These are phyloP conservation scores for Antheraea assamensis DNA, from an alignment of 2,888 invertebrate species.

Conservation along the genomic window DNA sequence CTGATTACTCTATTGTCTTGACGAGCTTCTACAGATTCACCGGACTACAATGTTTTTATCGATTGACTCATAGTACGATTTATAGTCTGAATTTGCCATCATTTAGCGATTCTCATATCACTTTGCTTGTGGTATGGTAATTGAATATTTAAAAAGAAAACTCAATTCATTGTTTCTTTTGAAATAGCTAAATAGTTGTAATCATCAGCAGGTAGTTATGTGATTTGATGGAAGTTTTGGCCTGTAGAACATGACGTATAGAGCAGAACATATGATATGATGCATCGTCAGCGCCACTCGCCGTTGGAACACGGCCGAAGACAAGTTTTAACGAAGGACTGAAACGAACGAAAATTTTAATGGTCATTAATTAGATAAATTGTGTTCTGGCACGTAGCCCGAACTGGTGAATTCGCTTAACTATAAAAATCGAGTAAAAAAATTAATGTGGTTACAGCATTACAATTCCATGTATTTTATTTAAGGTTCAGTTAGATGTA, in stretches of 20 bases:
- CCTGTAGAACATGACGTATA: too few relatives aligned
- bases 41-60: too few relatives aligned
- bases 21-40: too few relatives aligned
- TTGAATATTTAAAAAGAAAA: too few relatives aligned
- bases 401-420: not conserved
- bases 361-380: constrained; percentile 48
- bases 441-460: not conserved
- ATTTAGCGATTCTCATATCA: too few relatives aligned
- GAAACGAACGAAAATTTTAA: constrained; percentile 31
- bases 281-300: not conserved
- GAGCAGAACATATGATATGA: not conserved
- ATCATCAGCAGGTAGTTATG: not conserved
- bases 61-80: too few relatives aligned
- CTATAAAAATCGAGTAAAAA: not conserved
- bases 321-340: not conserved
- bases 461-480: not conserved
- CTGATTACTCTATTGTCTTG: too few relatives aligned
- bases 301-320: not conserved
- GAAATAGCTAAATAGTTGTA: not conserved
- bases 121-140: too few relatives aligned
- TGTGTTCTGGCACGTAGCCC: constrained; percentile 36
- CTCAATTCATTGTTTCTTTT: too few relatives aligned
- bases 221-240: not conserved
- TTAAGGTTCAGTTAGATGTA: not conserved
- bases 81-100: too few relatives aligned